Evolutionary conservation across 2,113 vertebrate species (phyloP).

Genomic region (Acrocephalus arundinaceus): DNA sequence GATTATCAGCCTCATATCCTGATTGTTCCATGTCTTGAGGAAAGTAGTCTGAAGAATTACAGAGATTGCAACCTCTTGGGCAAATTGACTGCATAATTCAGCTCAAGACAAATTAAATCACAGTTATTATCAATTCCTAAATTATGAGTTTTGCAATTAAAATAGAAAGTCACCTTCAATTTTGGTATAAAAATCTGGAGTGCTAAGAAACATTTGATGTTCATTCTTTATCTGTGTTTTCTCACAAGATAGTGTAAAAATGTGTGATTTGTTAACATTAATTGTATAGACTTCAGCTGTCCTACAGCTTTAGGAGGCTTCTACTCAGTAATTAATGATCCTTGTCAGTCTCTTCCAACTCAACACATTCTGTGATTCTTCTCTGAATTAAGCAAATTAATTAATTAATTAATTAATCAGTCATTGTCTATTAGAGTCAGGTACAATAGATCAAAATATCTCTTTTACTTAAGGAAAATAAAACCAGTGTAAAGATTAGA

Average conservation of each 20-base stretch:
- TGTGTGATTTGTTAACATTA: neutral
- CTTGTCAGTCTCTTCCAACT: neutral
- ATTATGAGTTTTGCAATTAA: neutral
- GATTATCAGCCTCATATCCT: neutral
- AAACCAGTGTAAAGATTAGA: neutral
- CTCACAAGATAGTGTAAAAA: neutral
- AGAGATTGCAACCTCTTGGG: neutral
- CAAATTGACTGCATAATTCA: neutral
- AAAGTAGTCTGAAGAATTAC: neutral
- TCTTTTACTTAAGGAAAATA: neutral
- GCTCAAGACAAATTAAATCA: neutral
- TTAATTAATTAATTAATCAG: neutral
- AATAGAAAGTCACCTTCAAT: neutral
- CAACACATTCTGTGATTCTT: neutral
- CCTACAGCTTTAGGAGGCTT: neutral
- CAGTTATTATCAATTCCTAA: neutral
- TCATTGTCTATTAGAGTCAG: neutral
- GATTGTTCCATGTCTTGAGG: neutral
- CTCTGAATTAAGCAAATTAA: neutral
- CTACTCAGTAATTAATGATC: neutral
- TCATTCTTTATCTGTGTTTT: neutral
- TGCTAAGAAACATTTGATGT: neutral
- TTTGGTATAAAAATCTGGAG: neutral
- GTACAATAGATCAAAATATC: neutral
- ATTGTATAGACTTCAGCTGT: neutral